Base-by-base conservation (phyloP, 1,140 invertebrate species). In the Cotesia typhae region DNA sequence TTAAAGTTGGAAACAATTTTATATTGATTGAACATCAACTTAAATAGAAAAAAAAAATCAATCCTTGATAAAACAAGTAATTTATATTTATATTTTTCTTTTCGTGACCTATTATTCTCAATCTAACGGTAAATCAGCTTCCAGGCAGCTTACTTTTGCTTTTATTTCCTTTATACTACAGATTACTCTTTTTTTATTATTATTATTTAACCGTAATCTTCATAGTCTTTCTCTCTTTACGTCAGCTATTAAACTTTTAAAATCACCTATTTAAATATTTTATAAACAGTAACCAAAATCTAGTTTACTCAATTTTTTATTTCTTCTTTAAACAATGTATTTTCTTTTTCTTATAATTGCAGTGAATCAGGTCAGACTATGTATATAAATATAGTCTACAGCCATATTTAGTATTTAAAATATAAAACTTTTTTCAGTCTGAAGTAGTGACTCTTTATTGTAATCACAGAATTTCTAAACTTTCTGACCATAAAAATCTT, bases 111-210 rank as follows among this genome's bases (percentile, higher is more conserved):
- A 60, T 60, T 60, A 47, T 47, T 47, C 17, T 9, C 59, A 36
- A 60, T 10, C 14, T 60, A 60, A 60, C 14, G 20, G 59, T 60
- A 60, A 20, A 60, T 60, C 59, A 60, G 59, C 12, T 60, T 35
- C 17, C 20, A 28, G 28, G 20, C 17, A 60, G 59, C 20, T 60
- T 35, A 60, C 28, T 60, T 9, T 35, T 60, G n/a, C 20, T 60
- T 57, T 57, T 20, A 57, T 57, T 57, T 20, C 53, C 53, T 57
- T n/a, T 57, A 20, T 6, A 17, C 9, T 35, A 60, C 17, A 20
- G 6, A 55, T 55, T 55, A 12, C 14, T 60, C 20, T 60, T 60
- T 60, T 60, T 6, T 20, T 60, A 28, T 60, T 60, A 35, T 36
- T 60, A 28, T 60, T 20, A 60, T 36, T 60, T 36, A 20, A 20